Percentiles rank a stretch among this genome's conserved stretches.
These are phyloP conservation scores for Cladorhizidae sp. DNA, from an alignment of 37 sponge, comb jelly and placozoan genomes.

Conservation along the genomic window DNA sequence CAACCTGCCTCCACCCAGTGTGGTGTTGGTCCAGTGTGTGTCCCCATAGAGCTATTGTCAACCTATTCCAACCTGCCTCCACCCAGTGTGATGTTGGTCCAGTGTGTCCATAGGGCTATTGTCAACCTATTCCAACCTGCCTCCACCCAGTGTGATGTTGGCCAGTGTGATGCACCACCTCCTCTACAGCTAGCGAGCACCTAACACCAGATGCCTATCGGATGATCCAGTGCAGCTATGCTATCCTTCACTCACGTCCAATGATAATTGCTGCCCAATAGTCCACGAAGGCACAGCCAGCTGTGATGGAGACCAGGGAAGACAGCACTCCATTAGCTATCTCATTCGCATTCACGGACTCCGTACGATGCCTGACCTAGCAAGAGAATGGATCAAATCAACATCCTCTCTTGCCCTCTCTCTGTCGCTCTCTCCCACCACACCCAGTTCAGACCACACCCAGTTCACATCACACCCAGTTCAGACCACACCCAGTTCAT, in stretches of 20 bases:
- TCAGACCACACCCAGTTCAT: no score
- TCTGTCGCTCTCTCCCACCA: not conserved
- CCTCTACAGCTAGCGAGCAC: not conserved
- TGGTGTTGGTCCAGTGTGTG: no score
- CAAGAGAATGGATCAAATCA: no score
- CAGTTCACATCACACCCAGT: no score
- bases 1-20: no score
- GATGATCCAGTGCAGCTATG: not conserved
- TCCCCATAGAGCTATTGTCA: no score
- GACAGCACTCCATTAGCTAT: constrained; percentile 91
- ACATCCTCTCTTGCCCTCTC: no score
- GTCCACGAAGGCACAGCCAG: constrained; percentile 81
- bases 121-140: no score
- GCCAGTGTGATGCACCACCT: not conserved
- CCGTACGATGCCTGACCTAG: constrained; percentile 61
- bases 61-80: no score
- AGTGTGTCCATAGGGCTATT: not conserved
- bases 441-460: no score
- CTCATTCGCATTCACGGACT: constrained; percentile 90
- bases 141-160: not conserved
- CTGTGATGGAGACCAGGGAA: constrained; percentile 89
- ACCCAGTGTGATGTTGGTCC: no score
- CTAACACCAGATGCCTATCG: not conserved
- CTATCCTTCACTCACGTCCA: constrained; percentile 71
- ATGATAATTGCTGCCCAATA: constrained; percentile 77